A percentile compares a stretch with the other conserved stretches of the same genome.
Conservation (phyloP, 2,113 vertebrate species). For the Pycnonotus jocosus region DNA sequence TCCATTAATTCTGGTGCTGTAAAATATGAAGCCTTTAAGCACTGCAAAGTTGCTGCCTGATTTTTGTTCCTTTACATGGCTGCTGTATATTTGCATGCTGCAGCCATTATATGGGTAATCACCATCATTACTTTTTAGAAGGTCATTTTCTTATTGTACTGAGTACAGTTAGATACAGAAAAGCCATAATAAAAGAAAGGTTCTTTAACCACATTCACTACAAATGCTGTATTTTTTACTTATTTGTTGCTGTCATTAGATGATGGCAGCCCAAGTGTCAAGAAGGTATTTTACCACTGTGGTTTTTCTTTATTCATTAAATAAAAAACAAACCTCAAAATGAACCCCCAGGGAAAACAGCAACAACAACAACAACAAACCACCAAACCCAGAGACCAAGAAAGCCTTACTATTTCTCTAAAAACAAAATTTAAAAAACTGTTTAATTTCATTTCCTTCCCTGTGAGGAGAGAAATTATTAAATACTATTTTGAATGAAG, state of each 20-base stretch:
- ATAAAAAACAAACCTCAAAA: not conserved
- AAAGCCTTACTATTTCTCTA: not conserved
- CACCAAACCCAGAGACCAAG: not conserved
- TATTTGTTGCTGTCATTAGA: not conserved
- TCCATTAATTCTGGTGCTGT: slow-evolving; percentile 84
- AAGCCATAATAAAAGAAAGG: not conserved
- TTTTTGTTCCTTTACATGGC: slow-evolving; percentile 26
- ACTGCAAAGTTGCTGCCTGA: slow-evolving; percentile 66
- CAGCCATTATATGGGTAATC: slow-evolving; percentile 25
- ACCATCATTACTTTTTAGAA: slow-evolving; percentile 32
- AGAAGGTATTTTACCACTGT: not conserved
- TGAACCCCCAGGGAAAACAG: not conserved
- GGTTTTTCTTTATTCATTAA: not conserved
- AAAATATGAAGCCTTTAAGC: slow-evolving; percentile 82
- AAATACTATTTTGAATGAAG: not conserved
- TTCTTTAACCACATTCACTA: not conserved
- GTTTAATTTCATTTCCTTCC: not conserved
- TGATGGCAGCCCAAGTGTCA: not conserved
- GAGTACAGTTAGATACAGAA: not conserved
- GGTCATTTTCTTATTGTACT: slow-evolving; percentile 22
- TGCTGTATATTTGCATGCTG: slow-evolving; percentile 42
- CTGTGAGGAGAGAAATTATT: not conserved
- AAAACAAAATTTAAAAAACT: not conserved
- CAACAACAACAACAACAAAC: not conserved
- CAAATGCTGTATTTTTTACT: not conserved